Conservation (phyloP, 2,797 vertebrate genomes). For the Enteromius viviparus region DNA sequence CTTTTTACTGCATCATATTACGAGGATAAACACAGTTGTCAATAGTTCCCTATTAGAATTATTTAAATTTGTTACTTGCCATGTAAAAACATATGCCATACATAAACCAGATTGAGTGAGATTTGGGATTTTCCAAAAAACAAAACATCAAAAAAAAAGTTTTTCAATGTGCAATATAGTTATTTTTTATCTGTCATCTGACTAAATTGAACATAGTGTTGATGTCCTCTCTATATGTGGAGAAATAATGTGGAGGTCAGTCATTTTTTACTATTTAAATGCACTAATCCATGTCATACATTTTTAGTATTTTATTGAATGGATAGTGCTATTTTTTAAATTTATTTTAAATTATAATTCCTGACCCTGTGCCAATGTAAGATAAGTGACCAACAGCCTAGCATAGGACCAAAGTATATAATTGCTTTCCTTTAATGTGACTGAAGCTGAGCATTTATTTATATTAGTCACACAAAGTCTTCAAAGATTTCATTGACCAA, state of each 20-base stretch:
- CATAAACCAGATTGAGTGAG: neutral
- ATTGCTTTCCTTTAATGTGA: neutral
- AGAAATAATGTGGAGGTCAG: neutral
- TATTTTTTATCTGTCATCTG: neutral
- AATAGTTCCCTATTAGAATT: neutral
- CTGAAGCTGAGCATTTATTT: neutral
- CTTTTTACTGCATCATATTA: constrained; percentile 8
- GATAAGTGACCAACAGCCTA: neutral
- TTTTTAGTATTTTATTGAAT: neutral
- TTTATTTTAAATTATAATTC: neutral
- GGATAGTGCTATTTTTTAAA: neutral
- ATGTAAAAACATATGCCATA: neutral
- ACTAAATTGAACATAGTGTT: neutral
- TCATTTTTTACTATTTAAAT: neutral
- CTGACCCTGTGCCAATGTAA: neutral
- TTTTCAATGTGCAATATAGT: neutral
- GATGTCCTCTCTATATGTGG: neutral
- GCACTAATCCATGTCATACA: neutral
- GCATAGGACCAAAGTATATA: neutral
- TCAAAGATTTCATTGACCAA: constrained; percentile 11
- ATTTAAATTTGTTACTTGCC: neutral
- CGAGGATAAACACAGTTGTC: neutral
- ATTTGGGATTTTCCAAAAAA: neutral
- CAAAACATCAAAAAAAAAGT: neutral
- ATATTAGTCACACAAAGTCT: too few species aligned